Base-by-base conservation (phyloP, 2,113 vertebrate genomes). In the Entelurus aequoreus region DNA sequence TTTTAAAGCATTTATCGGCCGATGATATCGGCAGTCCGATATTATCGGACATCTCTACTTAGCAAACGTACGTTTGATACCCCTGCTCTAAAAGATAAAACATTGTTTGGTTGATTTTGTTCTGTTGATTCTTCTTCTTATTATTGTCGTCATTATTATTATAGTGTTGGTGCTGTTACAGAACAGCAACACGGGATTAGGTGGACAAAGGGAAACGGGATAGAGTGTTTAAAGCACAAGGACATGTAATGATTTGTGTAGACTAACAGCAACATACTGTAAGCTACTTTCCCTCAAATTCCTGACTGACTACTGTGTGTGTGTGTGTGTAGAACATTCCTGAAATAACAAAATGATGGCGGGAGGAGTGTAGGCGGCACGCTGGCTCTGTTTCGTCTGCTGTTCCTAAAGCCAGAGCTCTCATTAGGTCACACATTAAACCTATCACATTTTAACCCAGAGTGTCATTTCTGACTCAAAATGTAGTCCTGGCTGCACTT, bases 301-400 rank as follows among this genome's bases (percentile, higher is more conserved):
- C 14, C 54, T 42, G 55, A 16, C 38, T 11, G 8, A 3, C 8
- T 44, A 44, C 42, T 49, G 44, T 59, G 54, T 42, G 74, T 65
- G 59, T 64, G 48, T 59, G 57, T 73, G 14, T 65, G 56, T 65
- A 68, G 65, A 70, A 75, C 87, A 89, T 91, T 90, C 88, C 85
- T 88, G 74, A 86, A 76, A 89, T 88, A 77, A 69, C 84, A 60
- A 63, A 49, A 68, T 0, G 61, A 62, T 36, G 62, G 62, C 79
- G 63, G 72, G 71, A 65, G 67, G 79, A 74, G 81, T 65, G 63
- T 78, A 72, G 81, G 71, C 59, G 73, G 80, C 83, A 84, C 84
- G 73, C 58, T 1, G 44, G 60, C 15, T 37, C 53, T 63, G 61
- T 71, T 83, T 57, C 48, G 54, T 69, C 62, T 49, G 4, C 54